These are phyloP conservation scores for Tenebrio molitor DNA, from an alignment of 1,140 invertebrate species.

Conservation along the genomic window DNA sequence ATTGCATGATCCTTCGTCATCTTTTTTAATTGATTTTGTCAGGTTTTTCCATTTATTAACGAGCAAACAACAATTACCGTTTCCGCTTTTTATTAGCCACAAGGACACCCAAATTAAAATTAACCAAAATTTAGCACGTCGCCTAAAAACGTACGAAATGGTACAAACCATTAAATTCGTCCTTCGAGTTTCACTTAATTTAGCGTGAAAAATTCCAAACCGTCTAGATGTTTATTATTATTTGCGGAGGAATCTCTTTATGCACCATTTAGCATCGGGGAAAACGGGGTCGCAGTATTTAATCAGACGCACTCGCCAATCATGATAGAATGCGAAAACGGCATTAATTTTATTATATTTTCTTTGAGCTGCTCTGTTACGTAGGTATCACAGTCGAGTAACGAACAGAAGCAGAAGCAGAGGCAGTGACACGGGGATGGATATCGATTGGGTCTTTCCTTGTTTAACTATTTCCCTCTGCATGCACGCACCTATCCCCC, in stretches of 20 bases:
- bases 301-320: background rate
- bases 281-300: background rate
- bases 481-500: background rate
- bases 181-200: no score
- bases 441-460: slow-evolving; percentile 23
- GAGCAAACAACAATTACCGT: no score
- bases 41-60: no score
- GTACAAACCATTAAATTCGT: no score
- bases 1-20: background rate
- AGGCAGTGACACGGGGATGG: slow-evolving; percentile 11
- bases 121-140: no score
- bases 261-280: background rate
- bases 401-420: background rate
- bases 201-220: background rate
- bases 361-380: background rate
- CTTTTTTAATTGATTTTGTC: no score
- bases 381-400: background rate
- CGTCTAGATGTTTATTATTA: background rate
- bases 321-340: background rate
- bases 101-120: no score
- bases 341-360: slow-evolving; percentile 5
- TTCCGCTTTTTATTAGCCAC: no score
- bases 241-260: background rate
- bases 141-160: no score
- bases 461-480: slow-evolving; percentile 35